Evolutionary conservation across 2,797 vertebrate species (phyloP), one percentile per base, ranked within the genome.

Genomic region (Pipistrellus kuhlii): DNA sequence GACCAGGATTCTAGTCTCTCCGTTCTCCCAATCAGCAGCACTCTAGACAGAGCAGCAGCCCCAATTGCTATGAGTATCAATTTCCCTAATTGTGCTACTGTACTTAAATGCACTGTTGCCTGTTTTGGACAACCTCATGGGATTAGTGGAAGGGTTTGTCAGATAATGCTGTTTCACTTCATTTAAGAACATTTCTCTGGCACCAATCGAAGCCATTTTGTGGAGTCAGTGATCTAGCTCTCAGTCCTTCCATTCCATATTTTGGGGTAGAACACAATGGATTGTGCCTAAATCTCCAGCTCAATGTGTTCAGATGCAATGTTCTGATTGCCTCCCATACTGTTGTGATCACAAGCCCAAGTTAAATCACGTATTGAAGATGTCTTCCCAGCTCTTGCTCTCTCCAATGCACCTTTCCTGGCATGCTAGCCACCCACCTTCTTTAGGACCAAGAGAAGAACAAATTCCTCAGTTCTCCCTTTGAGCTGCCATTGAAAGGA

Each of bases 121-220:
- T 38, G 32, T 66, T 38, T 46, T 20, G 27, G 30, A 2, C 66
- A 86, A 32, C 25, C 66, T 68, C 25, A 5, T 5, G 2, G 55
- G 20, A 35, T 68, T 71, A 23, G 17, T 27, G 21, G 20, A 12
- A 71, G 7, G 32, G 25, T 64, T 27, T 35, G 62, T 76, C 80
- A 66, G 62, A 82, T 27, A 75, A 90, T 48, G 12, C 68, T n/a
- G 41, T 69, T 46, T 91, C 27, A 5, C 8, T 86, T 90, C 80
- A 71, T 30, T 87, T 78, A 64, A 78, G 72, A 84, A 77, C 21
- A 81, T 51, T 57, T 91, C 90, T 48, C 66, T 46, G 38, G 51
- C 13, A 91, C 46, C 30, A 77, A 62, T 41, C 53, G 68, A 57
- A 95, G 59, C 53, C 44, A 62, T 30, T 88, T 80, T 57, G 30